phyloP scores from a whole-genome alignment of 2,888 invertebrate genomes.

The Machimus atricapillus region DNA sequence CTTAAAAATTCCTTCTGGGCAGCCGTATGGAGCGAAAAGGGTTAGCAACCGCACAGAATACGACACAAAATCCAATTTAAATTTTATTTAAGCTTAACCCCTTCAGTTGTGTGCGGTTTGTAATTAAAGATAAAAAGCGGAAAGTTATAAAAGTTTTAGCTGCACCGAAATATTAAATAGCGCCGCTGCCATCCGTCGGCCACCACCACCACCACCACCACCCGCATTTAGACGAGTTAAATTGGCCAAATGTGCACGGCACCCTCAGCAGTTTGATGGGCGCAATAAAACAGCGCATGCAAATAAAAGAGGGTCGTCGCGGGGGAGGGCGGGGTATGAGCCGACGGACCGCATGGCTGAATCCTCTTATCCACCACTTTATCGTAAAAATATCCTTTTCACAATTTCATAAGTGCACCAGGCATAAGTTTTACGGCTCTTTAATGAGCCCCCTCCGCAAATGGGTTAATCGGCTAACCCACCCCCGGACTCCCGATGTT shows the following conservation, averaged over 20 bases:
- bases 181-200: not conserved
- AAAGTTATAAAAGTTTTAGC: slow-evolving; percentile 52
- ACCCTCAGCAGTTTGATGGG: slow-evolving; percentile 43
- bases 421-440: slow-evolving; percentile 51
- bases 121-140: slow-evolving; percentile 53
- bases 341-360: slow-evolving; percentile 33
- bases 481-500: slow-evolving; percentile 32
- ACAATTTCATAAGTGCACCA: slow-evolving; percentile 50
- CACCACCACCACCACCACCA: not conserved
- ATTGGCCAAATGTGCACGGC: slow-evolving; percentile 42
- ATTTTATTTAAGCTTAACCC: slow-evolving; percentile 45
- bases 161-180: slow-evolving; percentile 47
- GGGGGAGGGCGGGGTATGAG: not conserved
- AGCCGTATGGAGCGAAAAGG: slow-evolving; percentile 38
- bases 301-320: slow-evolving; percentile 43
- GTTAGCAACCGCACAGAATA: slow-evolving; percentile 30
- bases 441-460: slow-evolving; percentile 50
- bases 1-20: slow-evolving; percentile 22
- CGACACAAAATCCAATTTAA: slow-evolving; percentile 45
- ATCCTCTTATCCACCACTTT: slow-evolving; percentile 44
- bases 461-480: slow-evolving; percentile 50
- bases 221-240: slow-evolving; percentile 40
- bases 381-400: slow-evolving; percentile 47
- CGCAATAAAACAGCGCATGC: slow-evolving; percentile 46
- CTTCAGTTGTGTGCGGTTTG: slow-evolving; percentile 47